Evolutionary conservation across 2,888 invertebrate species (phyloP).

Genomic region (Netelia melanura): DNA sequence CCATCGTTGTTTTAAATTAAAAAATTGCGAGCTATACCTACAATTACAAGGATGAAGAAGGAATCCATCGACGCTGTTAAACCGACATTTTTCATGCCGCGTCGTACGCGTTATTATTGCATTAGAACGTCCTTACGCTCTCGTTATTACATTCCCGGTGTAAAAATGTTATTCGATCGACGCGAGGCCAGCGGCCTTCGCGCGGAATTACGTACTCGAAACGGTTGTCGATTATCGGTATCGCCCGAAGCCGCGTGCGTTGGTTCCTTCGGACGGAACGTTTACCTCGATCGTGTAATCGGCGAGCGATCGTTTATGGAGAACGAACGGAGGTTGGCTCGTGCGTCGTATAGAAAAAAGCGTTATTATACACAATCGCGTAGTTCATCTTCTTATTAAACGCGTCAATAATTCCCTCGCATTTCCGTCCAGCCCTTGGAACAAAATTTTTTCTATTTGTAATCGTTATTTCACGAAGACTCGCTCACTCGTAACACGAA

Average conservation of each 20-base stretch:
- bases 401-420: background rate
- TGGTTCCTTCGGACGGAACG: constrained; percentile 32
- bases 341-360: constrained; percentile 8
- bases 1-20: too few relatives aligned
- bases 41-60: too few relatives aligned
- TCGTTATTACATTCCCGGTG: constrained; percentile 27
- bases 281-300: constrained; percentile 61
- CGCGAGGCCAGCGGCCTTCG: constrained; percentile 69
- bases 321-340: constrained; percentile 58
- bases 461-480: background rate
- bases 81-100: too few relatives aligned
- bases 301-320: constrained; percentile 60
- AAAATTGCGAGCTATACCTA: too few relatives aligned
- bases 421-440: background rate
- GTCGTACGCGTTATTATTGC: background rate
- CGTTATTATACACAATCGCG: constrained; percentile 9
- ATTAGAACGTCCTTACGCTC: background rate
- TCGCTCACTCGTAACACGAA: background rate
- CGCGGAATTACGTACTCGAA: constrained; percentile 66
- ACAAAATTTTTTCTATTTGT: background rate
- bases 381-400: constrained; percentile 34
- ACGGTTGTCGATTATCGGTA: constrained; percentile 69
- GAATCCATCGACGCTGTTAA: too few relatives aligned
- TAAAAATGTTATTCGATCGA: constrained; percentile 34
- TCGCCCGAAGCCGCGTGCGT: constrained; percentile 38